phyloP scores from a whole-genome alignment of 2,888 invertebrate genomes.

The Minunthozetes semirufus region DNA sequence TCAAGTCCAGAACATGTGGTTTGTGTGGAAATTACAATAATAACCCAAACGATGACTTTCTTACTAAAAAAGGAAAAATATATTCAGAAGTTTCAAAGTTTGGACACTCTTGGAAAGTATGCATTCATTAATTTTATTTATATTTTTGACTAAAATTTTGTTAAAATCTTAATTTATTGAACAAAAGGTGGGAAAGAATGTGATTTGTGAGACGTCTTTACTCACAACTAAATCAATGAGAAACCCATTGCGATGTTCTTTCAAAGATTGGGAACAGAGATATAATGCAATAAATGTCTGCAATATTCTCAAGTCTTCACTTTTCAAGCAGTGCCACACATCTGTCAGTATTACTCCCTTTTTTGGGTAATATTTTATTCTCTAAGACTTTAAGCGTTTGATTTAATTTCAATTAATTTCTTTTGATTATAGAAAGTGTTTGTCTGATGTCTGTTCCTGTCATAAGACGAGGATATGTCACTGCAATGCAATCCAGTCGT shows the following conservation, averaged over 20 bases:
- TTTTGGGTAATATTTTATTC: constrained; percentile 55
- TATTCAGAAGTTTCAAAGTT: constrained; percentile 64
- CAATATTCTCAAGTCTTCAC: constrained; percentile 53
- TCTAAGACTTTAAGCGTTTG: not conserved
- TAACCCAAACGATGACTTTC: constrained; percentile 72
- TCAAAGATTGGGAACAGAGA: constrained; percentile 45
- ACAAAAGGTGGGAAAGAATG: constrained; percentile 7
- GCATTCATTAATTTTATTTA: not conserved
- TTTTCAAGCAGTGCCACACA: constrained; percentile 69
- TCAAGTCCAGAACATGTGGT: constrained; percentile 74
- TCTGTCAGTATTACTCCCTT: constrained; percentile 73
- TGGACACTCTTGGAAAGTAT: constrained; percentile 79
- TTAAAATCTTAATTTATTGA: not conserved
- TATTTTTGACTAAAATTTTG: not conserved
- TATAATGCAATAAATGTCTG: constrained; percentile 49
- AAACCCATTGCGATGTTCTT: constrained; percentile 33
- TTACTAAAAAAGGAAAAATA: constrained; percentile 49
- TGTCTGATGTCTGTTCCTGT: constrained; percentile 81
- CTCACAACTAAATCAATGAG: not conserved
- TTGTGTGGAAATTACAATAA: constrained; percentile 92
- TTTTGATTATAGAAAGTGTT: constrained; percentile 59
- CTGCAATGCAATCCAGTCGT: constrained; percentile 82
- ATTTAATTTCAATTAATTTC: too few relatives aligned
- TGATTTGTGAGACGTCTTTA: constrained; percentile 39
- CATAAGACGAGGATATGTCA: constrained; percentile 63